Evolutionary conservation across 2,113 vertebrate genomes (phyloP).

Genomic region (Mustela lutreola): DNA sequence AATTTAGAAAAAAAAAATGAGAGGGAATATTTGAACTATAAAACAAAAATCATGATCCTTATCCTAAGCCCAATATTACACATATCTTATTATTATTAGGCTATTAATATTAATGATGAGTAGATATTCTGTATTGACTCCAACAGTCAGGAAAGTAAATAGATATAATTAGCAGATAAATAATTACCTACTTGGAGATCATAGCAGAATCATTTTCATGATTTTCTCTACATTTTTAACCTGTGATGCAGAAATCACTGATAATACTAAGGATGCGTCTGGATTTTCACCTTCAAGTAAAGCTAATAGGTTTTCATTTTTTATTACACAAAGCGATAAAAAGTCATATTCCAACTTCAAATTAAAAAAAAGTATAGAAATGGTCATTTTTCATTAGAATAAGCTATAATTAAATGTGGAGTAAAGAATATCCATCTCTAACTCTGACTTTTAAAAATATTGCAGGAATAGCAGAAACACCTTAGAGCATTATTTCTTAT

Average conservation of each 20-base stretch:
- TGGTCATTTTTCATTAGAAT: background rate
- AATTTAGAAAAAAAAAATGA: background rate
- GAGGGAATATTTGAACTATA: background rate
- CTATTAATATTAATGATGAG: background rate
- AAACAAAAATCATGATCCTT: background rate
- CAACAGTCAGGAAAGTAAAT: background rate
- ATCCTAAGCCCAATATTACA: background rate
- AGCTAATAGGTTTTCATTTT: background rate
- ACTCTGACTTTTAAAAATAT: background rate
- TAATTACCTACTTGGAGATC: background rate
- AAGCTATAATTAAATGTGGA: background rate
- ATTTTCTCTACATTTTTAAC: background rate
- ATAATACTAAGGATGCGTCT: background rate
- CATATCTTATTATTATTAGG: background rate
- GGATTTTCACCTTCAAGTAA: slow-evolving; percentile 15
- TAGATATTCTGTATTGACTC: background rate
- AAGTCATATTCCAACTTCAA: background rate
- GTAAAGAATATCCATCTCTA: background rate
- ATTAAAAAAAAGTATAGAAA: background rate
- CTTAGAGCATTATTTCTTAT: background rate
- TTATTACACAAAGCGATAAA: slow-evolving; percentile 6
- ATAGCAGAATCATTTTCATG: background rate
- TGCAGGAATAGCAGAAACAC: background rate
- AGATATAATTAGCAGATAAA: background rate
- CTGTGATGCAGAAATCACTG: background rate